Evolutionary conservation across 2,113 vertebrate genomes (phyloP), one percentile per base, ranked within the genome.

Genomic region (Eublepharis macularius): DNA sequence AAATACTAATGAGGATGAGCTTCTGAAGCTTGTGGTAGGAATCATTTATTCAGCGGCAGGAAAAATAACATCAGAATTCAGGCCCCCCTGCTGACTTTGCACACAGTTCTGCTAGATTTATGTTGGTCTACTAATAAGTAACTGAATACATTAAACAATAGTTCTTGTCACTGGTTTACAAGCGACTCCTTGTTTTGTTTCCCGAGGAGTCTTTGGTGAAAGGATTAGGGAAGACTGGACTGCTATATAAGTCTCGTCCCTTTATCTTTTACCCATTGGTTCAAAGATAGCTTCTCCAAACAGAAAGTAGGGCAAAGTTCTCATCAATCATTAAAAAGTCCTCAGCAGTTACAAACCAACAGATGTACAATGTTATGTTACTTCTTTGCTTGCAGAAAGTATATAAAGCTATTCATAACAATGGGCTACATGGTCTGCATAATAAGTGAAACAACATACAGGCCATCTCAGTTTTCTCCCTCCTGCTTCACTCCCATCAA

Each of bases 41-140:
- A 93, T 95, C 90, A 93, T 94, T 94, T 93, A 94, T 95, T 93
- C 90, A 92, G 88, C 0, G n/a, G 83, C 92, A 88, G 93, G 93
- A 92, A 93, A 94, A 93, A 94, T 88, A 94, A 87, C 89, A 90
- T 85, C 88, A 92, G 90, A 90, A 90, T 90, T 92, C 86, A 85
- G 24, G 89, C 89, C 87, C 92, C 88, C 93, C 92, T 89, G 85
- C 92, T 95, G 95, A 92, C 92, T 96, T 91, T 90, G 90, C 90
- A 89, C 91, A 92, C 93, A 94, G 94, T 92, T 94, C 92, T 93
- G 91, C 80, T 93, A 91, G 95, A 96, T 95, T 96, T 95, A 94
- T 95, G 93, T 89, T 94, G 93, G 89, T 82, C 87, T 93, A 85
- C 91, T 96, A 94, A 96, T 92, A 96, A 96, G 93, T 91, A 92